Percentiles rank a stretch among this genome's conserved stretches.
These are phyloP conservation scores for Orthonevra nobilis DNA, from an alignment of 2,888 invertebrate genomes.

Conservation along the genomic window DNA sequence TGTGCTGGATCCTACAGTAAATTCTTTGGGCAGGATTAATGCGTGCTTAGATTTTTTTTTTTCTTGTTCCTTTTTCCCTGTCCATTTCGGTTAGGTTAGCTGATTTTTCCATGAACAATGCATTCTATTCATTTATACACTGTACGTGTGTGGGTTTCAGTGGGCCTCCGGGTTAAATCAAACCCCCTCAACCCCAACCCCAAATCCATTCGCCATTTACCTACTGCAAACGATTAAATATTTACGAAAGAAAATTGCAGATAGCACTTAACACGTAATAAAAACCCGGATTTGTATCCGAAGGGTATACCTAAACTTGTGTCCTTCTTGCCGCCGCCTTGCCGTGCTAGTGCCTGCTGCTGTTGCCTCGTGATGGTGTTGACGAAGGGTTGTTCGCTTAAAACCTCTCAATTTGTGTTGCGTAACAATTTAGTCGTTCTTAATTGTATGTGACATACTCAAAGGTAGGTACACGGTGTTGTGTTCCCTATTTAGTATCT, in stretches of 20 bases:
- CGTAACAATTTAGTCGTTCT: slow-evolving; percentile 61
- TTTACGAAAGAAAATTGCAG: slow-evolving; percentile 69
- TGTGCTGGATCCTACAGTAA: no score
- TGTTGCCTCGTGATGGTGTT: not conserved
- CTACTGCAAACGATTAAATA: slow-evolving; percentile 55
- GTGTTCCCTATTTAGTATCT: slow-evolving; percentile 46
- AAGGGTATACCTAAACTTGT: slow-evolving; percentile 59
- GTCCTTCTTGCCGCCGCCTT: no score
- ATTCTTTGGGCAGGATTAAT: slow-evolving; percentile 46
- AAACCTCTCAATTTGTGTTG: slow-evolving; percentile 64
- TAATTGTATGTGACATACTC: slow-evolving; percentile 61
- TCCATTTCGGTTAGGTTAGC: slow-evolving; percentile 35
- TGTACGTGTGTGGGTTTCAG: no score
- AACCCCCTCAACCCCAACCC: no score
- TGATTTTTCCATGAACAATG: slow-evolving; percentile 26
- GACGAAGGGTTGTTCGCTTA: slow-evolving; percentile 51
- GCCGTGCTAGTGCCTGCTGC: not conserved
- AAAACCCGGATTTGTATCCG: slow-evolving; percentile 64
- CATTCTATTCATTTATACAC: no score
- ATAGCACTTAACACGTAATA: slow-evolving; percentile 70
- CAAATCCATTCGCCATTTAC: not conserved
- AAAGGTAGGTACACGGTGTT: no score
- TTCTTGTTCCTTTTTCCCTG: slow-evolving; percentile 18
- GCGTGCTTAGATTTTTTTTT: no score
- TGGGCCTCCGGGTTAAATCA: no score